Evolutionary conservation across 2,113 vertebrate genomes (phyloP).

Genomic region (Amia ocellicauda): DNA sequence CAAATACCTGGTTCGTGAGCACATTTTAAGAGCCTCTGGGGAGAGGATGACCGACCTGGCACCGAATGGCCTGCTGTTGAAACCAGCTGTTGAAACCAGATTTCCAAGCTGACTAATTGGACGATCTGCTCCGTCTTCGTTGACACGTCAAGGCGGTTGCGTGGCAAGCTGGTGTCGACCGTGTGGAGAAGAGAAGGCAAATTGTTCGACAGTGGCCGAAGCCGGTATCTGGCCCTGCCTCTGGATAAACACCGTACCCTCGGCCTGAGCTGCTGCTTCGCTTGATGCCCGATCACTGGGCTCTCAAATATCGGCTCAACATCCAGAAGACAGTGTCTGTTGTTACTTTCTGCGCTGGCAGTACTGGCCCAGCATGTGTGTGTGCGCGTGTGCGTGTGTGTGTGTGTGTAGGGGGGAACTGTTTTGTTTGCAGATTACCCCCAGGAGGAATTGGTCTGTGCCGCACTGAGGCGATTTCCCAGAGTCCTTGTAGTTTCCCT

Average conservation of each 20-base stretch:
- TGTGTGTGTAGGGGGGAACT: neutral
- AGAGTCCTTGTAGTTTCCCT: constrained; percentile 36
- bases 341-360: neutral
- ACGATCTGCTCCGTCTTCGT: neutral
- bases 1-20: too few relatives aligned
- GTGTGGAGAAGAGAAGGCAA: neutral
- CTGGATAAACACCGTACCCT: neutral
- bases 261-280: neutral
- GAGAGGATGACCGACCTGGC: too few relatives aligned
- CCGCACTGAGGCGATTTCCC: constrained; percentile 38
- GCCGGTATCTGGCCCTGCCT: neutral
- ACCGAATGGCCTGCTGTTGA: too few relatives aligned
- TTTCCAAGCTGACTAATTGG: too few relatives aligned
- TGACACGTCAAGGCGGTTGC: neutral
- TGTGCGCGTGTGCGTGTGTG: neutral
- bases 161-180: neutral
- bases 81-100: too few relatives aligned
- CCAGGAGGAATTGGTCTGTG: constrained; percentile 40
- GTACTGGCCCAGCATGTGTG: neutral
- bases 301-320: neutral
- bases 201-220: neutral
- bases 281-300: neutral
- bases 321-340: neutral
- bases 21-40: too few relatives aligned
- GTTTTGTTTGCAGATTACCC: too few relatives aligned